Base-by-base conservation (phyloP, 2,888 invertebrate genomes). In the Opisthograptis luteolata region DNA sequence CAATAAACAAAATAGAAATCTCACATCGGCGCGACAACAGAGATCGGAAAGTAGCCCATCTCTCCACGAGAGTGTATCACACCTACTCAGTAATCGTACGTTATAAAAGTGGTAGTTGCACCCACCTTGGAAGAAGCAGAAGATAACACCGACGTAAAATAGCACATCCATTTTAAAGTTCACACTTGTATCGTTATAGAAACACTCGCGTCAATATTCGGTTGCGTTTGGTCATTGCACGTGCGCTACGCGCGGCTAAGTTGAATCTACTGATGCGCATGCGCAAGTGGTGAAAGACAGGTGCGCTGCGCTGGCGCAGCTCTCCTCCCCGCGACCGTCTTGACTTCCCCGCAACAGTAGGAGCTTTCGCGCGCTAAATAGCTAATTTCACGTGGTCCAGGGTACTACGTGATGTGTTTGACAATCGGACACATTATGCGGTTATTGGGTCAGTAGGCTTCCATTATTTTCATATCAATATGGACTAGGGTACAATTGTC, bases 281-380 rank as follows among this genome's bases (percentile, higher is more conserved):
- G 12, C 15, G 19, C 47, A 39, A 51, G 44, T 43, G 57, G 61
- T 51, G 62, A 52, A 31, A 60, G 67, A 70, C 83, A 82, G 79
- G 83, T 81, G 75, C 72, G 75, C 70, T 81, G 75, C 72, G 75
- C 70, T 42, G 30, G 72, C 72, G 73, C 70, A 58, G 59, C 61
- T 62, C 42, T 24, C 32, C 54, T 52, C 58, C 60, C 53, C 40
- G 51, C 54, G 37, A 53, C 43, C 54, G 42, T 41, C 50, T 20
- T 41, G 19, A 55, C 60, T 47, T 42, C 28, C 12, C 35, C 17
- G 50, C 42, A 35, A 57, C 32, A 49, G 43, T 58, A 40, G 44
- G 67, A 77, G 81, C 78, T 81, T 82, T 81, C 81, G 81, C 83
- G 82, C 62, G 74, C 80, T 73, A 79, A 84, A 81, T 84, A 80